A percentile compares a stretch with the other conserved stretches of the same genome.
These are phyloP conservation scores for Synaphobranchus kaupii DNA, from an alignment of 2,797 vertebrate species.

Conservation along the genomic window DNA sequence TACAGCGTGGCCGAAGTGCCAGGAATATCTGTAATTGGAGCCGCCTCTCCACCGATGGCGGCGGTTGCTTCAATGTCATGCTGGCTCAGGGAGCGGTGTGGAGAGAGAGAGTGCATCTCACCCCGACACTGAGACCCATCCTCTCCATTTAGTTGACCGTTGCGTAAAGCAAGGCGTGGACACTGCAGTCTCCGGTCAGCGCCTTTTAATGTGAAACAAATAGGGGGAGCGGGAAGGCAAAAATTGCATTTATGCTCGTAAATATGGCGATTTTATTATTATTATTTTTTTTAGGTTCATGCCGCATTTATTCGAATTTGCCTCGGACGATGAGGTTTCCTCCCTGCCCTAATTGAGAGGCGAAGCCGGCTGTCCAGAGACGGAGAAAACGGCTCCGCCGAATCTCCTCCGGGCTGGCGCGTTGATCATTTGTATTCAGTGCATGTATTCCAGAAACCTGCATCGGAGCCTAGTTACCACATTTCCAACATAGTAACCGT, in stretches of 20 bases:
- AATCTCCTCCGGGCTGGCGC: conserved; percentile 39
- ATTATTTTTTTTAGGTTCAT: background rate
- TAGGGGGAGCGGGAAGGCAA: background rate
- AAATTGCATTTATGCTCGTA: background rate
- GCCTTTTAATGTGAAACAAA: background rate
- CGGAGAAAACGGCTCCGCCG: background rate
- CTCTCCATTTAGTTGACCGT: background rate
- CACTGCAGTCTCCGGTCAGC: background rate
- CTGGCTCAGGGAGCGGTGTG: background rate
- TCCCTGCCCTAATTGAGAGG: conserved; percentile 41
- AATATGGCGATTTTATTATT: conserved; percentile 1
- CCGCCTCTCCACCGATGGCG: background rate
- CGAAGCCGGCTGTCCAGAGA: conserved; percentile 28
- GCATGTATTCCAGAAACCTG: conserved; percentile 45
- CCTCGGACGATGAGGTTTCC: conserved; percentile 7
- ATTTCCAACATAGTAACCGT: conserved; percentile 51
- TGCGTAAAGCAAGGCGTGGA: background rate
- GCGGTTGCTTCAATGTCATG: background rate
- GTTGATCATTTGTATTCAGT: conserved; percentile 53
- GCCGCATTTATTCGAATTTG: conserved; percentile 12
- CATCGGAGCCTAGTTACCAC: conserved; percentile 50
- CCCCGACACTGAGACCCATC: background rate
- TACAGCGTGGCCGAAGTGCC: conserved; percentile 30
- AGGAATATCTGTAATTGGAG: conserved; percentile 23
- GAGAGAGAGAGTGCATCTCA: background rate